Base-by-base conservation (phyloP, 2,888 invertebrate species). In the Eupithecia inturbata region DNA sequence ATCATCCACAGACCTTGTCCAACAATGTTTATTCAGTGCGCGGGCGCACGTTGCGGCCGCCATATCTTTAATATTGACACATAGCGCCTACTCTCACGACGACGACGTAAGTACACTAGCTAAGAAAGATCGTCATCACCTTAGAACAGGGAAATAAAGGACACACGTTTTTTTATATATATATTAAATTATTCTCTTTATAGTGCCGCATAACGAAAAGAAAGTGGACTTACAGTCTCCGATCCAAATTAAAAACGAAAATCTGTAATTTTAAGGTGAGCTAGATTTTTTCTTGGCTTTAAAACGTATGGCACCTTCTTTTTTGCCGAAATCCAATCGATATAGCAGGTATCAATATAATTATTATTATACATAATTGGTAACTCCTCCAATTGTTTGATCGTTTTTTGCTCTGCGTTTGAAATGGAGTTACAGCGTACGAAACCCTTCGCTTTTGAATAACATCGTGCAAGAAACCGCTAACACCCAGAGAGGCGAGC, bases 1-100 rank as follows among this genome's bases (percentile, higher is more conserved):
- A n/a, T 70, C 49, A 73, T 71, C 62, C 62, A 82, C 80, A 73
- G 67, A 45, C 67, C 72, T 82, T 75, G 78, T 68, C 64, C 60
- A 60, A 53, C 68, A 75, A 88, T 88, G 82, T 86, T 85, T 88
- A 88, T 87, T 86, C 87, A 87, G 77, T 75, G 79, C 75, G 76
- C 68, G 73, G 71, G 70, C 76, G 67, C 67, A 77, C 75, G 77
- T 75, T 77, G 78, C 76, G 70, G 76, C 74, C 71, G 73, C 73
- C 80, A 72, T 80, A 78, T 78, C 77, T 80, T 77, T 78, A 77
- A 77, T 79, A 80, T 80, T 80, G 76, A 83, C 77, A 80, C 78
- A 57, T 26, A 57, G 57, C 57, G 26, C 12, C 57, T 57, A 26
- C 57, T 57, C 57, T 14, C 57, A 26, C 26, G 57, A 57, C 49